Evolutionary conservation across 2,113 vertebrate genomes (phyloP), one percentile per base, ranked within the genome.

Genomic region (Sminthopsis crassicaudata): DNA sequence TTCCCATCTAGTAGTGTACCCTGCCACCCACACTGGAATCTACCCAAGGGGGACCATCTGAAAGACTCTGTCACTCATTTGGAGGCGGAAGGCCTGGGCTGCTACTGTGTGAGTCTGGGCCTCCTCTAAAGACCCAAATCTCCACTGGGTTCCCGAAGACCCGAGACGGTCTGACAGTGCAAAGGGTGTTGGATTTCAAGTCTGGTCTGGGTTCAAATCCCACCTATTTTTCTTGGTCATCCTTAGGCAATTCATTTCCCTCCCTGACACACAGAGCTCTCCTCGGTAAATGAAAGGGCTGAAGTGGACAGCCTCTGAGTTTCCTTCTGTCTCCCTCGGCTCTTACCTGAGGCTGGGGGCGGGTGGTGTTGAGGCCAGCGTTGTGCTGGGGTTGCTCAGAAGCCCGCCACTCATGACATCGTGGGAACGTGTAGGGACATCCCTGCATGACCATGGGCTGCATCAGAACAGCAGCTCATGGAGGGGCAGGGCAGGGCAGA

Each of bases 361-460:
- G 96, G 95, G 96, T 92, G 55, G 96, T 22, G 96, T 95, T 97
- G 94, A 97, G 97, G 90, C 98, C 26, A 93, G 95, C 96, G 96
- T 97, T 96, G 93, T 50, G 98, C 96, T 93, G 98, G 0, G 60
- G 95, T 53, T 90, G 97, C 26, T 93, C 96, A 36, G 96, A 91
- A 93, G 57, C 9, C 19, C 8, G 95, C 98, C 98, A 98, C 97
- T 99, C 98, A 98, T 98, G 98, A 98, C 98, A 98, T 92, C 84
- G 97, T 16, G 98, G 98, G 91, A 98, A 94, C 60, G 98, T 98
- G 16, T 97, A 96, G 96, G 98, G 98, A 96, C 98, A 98, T 98
- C 98, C 98, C 98, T 98, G 98, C 98, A 98, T 99, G 98, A 99
- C 99, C 98, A 99, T 97, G 55, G 98, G 97, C 97, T 98, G 98